Evolutionary conservation across 2,797 vertebrate genomes (phyloP).

Genomic region (Nyctibius grandis): DNA sequence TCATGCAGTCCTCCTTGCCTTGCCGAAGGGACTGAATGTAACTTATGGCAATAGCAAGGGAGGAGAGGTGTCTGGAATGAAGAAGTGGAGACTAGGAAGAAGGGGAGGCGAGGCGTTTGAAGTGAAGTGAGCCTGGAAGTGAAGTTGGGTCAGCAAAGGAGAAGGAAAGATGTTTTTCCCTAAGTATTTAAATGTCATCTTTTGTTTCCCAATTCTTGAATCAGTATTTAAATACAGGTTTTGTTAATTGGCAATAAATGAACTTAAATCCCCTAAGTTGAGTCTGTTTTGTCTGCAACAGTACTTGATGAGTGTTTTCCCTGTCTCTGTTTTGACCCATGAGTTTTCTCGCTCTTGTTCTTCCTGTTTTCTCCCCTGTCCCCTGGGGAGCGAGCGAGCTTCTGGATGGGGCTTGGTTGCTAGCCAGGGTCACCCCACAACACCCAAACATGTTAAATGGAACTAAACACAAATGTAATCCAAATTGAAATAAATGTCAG

Average conservation of each 20-base stretch:
- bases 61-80: neutral
- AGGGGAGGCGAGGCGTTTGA: neutral
- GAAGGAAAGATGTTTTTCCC: neutral
- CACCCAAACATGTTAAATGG: neutral
- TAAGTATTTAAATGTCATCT: neutral
- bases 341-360: too few species aligned
- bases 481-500: neutral
- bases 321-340: too few species aligned
- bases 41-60: neutral
- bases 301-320: too few species aligned
- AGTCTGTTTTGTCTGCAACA: neutral
- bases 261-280: neutral
- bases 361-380: neutral
- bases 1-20: neutral
- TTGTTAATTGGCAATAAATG: neutral
- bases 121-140: neutral
- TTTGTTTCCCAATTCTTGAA: neutral
- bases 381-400: accelerated
- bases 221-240: neutral
- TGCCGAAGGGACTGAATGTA: neutral
- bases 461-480: neutral
- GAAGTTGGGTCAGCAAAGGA: neutral
- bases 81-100: neutral
- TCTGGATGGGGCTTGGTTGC: neutral
- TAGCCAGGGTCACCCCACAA: neutral